These are phyloP conservation scores for Latrodectus geometricus DNA, from an alignment of 1,140 invertebrate genomes.

Conservation along the genomic window DNA sequence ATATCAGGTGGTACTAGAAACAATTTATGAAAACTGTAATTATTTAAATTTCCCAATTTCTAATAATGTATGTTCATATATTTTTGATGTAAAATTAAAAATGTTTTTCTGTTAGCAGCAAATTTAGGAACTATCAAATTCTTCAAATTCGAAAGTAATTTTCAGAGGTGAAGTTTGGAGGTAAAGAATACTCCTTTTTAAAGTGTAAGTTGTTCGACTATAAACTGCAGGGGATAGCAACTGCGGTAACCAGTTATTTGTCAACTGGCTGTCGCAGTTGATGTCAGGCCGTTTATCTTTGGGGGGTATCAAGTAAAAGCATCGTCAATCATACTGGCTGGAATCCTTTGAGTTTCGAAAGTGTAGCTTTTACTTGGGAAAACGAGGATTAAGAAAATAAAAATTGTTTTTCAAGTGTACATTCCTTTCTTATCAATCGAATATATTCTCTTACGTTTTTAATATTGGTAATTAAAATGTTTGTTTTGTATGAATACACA, in stretches of 20 bases:
- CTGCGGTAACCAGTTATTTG: slow-evolving; percentile 29
- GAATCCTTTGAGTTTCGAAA: not conserved
- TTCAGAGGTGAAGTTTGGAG: not conserved
- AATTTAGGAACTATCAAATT: not conserved
- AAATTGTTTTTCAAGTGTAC: not conserved
- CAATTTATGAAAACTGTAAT: too few species aligned
- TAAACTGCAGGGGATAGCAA: not conserved
- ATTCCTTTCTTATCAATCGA: not conserved
- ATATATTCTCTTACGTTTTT: too few species aligned
- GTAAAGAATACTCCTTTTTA: slow-evolving; percentile 1
- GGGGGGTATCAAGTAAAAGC: not conserved
- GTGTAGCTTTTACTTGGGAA: not conserved
- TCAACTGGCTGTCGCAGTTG: slow-evolving; percentile 37
- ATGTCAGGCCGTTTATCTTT: slow-evolving; percentile 40
- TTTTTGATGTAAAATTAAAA: too few species aligned
- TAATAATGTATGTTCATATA: too few species aligned
- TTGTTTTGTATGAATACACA: too few species aligned
- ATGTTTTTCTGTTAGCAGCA: too few species aligned
- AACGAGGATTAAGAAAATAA: too few species aligned
- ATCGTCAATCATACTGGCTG: slow-evolving; percentile 42
- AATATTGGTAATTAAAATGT: too few species aligned
- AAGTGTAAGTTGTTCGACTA: not conserved
- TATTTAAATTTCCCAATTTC: too few species aligned
- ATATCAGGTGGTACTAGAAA: too few species aligned
- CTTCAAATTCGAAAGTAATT: slow-evolving; percentile 27